Conservation (phyloP, 2,888 invertebrate species). For the Dilophus febrilis region DNA sequence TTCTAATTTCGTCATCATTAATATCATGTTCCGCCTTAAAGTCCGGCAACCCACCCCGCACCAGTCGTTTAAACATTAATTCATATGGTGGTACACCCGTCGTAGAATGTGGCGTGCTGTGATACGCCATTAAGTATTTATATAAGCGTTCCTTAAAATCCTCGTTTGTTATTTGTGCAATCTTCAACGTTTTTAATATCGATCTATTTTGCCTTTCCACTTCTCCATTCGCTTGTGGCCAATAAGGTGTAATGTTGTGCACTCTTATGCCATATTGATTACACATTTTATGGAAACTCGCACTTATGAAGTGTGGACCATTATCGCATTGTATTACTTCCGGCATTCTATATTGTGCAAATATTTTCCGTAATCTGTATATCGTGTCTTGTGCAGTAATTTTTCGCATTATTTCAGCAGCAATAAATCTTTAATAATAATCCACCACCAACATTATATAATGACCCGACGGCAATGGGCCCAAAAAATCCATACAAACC, state of each 20-base stretch:
- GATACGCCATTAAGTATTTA: too few species aligned
- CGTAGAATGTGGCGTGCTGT: too few species aligned
- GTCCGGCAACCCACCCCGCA: too few species aligned
- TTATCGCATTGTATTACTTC: slow-evolving; percentile 12
- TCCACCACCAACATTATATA: slow-evolving; percentile 16
- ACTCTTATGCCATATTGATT: slow-evolving; percentile 8
- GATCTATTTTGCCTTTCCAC: slow-evolving; percentile 6
- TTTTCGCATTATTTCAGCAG: slow-evolving; percentile 9
- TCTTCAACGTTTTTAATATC: slow-evolving; percentile 2
- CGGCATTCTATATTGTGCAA: slow-evolving; percentile 14
- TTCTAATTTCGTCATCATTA: too few species aligned
- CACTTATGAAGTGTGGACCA: slow-evolving; percentile 8
- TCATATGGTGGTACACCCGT: too few species aligned
- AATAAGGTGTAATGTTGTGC: slow-evolving; percentile 10
- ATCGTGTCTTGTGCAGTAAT: slow-evolving; percentile 11
- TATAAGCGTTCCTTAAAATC: not conserved
- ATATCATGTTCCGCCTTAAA: too few species aligned
- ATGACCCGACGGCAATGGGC: slow-evolving; percentile 14
- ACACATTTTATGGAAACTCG: slow-evolving; percentile 10
- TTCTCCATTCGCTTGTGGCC: slow-evolving; percentile 8
- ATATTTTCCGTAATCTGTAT: slow-evolving; percentile 11
- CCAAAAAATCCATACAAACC: slow-evolving; percentile 16
- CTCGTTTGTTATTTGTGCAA: not conserved
- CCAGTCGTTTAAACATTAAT: too few species aligned
- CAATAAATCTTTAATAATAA: slow-evolving; percentile 16